phyloP scores from a whole-genome alignment of 2,113 vertebrate species.

The Brachypteracias leptosomus region DNA sequence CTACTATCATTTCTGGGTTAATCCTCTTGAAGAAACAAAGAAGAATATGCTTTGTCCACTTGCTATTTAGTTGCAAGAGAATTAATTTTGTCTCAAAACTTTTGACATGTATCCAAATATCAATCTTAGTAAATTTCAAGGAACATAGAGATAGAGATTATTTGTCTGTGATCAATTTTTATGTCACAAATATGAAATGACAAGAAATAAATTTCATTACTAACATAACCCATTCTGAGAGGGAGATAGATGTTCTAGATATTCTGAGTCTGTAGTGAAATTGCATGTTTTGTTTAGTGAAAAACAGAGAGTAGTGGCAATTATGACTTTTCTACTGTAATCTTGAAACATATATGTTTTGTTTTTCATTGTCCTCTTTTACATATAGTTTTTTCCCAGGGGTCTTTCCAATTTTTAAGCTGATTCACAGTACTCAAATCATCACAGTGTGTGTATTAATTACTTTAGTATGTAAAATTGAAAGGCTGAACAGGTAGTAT shows the following conservation, averaged over 20 bases:
- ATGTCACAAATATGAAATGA: background rate
- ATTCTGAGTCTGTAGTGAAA: background rate
- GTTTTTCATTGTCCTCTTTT: background rate
- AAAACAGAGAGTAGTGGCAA: background rate
- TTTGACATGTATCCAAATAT: background rate
- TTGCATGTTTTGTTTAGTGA: background rate
- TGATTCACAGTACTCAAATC: background rate
- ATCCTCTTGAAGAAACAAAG: background rate
- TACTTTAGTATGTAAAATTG: background rate
- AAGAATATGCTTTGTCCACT: background rate
- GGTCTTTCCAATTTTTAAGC: background rate
- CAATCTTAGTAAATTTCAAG: constrained; percentile 2
- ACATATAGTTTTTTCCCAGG: background rate
- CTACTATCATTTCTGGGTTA: background rate
- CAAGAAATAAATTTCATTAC: background rate
- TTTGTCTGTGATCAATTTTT: constrained; percentile 23
- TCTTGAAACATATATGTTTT: background rate
- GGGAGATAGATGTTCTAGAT: background rate
- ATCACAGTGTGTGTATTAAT: background rate
- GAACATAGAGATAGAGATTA: background rate
- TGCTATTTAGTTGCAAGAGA: background rate
- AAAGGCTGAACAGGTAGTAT: background rate
- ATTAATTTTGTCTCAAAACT: constrained; percentile 1
- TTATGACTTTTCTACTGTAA: background rate
- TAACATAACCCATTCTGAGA: background rate